Conservation (phyloP, 2,888 invertebrate genomes). For the Epistrophella euchroma region DNA sequence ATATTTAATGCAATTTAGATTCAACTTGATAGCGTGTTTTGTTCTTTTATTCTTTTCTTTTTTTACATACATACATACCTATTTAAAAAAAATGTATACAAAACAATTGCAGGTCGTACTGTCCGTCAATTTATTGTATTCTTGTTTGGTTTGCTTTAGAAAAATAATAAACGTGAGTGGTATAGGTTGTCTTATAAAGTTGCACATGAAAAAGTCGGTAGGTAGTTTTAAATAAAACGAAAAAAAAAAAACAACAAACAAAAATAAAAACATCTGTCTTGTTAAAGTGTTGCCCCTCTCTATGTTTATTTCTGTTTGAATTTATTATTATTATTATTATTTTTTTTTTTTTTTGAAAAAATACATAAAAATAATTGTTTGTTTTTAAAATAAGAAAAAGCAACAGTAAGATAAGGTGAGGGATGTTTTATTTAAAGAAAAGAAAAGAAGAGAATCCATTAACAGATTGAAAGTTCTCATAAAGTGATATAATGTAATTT, state of each 20-base stretch:
- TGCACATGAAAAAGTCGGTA: not conserved
- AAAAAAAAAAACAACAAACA: not conserved
- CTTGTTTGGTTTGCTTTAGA: conserved; percentile 7
- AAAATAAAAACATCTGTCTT: conserved; percentile 22
- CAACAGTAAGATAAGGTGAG: not conserved
- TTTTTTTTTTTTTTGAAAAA: not conserved
- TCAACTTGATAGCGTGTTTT: conserved; percentile 26
- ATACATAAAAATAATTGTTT: conserved; percentile 10
- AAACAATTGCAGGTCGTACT: conserved; percentile 36
- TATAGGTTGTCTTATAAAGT: not conserved
- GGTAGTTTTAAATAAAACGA: not conserved
- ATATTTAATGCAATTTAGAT: conserved; percentile 41
- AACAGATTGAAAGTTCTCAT: not conserved
- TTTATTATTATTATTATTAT: not conserved
- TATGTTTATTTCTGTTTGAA: not conserved
- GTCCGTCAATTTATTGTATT: conserved; percentile 30
- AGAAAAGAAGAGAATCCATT: not conserved
- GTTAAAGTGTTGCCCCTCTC: conserved; percentile 16
- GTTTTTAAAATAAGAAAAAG: not conserved
- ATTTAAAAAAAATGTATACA: not conserved
- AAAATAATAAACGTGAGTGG: conserved; percentile 27
- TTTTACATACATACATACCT: not conserved
- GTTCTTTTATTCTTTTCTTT: not conserved
- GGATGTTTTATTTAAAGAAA: not conserved
- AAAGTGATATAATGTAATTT: not conserved